phyloP scores from a whole-genome alignment of 2,888 invertebrate species.

The Gortyna flavago region DNA sequence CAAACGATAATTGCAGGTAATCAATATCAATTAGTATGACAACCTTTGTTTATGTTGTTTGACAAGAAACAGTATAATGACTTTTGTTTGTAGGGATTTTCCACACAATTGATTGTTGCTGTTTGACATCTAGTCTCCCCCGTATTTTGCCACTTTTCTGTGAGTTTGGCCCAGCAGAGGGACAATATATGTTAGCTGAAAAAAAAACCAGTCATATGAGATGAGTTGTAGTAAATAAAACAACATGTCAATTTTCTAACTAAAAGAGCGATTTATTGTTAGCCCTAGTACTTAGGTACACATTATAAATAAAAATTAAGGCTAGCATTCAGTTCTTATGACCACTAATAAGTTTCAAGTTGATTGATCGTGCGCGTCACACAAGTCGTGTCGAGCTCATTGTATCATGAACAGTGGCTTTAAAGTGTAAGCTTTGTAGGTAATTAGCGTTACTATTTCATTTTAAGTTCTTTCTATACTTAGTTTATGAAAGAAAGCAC shows the following conservation, averaged over 20 bases:
- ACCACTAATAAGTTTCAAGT: conserved; percentile 72
- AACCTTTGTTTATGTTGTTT: conserved; percentile 7
- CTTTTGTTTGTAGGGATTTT: conserved; percentile 16
- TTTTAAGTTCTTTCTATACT: conserved; percentile 3
- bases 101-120: conserved; percentile 11
- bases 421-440: conserved; percentile 13
- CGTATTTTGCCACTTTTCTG: background rate
- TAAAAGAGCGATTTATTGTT: conserved; percentile 90
- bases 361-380: conserved; percentile 50
- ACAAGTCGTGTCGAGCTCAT: conserved; percentile 40
- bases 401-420: conserved; percentile 14
- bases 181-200: background rate
- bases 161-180: background rate
- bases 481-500: conserved; percentile 9
- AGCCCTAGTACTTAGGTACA: conserved; percentile 85
- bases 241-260: conserved; percentile 86
- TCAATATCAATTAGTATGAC: conserved; percentile 18
- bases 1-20: conserved; percentile 13
- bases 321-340: conserved; percentile 90
- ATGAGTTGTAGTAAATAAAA: conserved; percentile 78
- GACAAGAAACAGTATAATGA: background rate
- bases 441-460: conserved; percentile 9
- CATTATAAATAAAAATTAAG: conserved; percentile 88
- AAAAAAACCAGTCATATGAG: background rate
- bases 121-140: background rate